Percentiles rank a stretch among this genome's conserved stretches.
Evolutionary conservation across 2,797 vertebrate species (phyloP).

Genomic region (Discoglossus pictus): DNA sequence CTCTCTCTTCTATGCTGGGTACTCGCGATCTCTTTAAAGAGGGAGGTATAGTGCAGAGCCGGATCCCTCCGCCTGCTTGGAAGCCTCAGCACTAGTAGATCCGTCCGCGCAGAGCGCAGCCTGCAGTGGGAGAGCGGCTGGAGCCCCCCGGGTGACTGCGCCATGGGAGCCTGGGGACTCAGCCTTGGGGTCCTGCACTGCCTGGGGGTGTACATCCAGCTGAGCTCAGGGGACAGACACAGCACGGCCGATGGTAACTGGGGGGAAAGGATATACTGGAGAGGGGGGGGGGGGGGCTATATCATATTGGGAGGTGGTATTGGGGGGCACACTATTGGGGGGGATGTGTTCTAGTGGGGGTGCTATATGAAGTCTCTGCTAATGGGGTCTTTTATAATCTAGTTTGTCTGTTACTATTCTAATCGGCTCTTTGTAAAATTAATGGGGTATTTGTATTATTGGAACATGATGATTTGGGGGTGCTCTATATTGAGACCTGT

Average conservation of each 20-base stretch:
- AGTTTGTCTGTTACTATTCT: too few relatives aligned
- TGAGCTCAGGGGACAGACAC: conserved; percentile 29
- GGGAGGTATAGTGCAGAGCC: neutral
- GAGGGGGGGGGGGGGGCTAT: neutral
- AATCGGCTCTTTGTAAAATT: too few relatives aligned
- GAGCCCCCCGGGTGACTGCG: conserved; percentile 45
- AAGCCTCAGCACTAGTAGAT: conserved; percentile 12
- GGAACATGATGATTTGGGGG: too few relatives aligned
- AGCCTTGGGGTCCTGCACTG: conserved; percentile 48
- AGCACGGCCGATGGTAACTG: conserved; percentile 38
- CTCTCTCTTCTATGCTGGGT: too few relatives aligned
- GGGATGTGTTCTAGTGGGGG: too few relatives aligned
- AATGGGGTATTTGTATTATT: too few relatives aligned
- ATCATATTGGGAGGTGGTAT: conserved; percentile 10
- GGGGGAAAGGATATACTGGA: too few relatives aligned
- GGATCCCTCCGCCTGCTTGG: conserved; percentile 33
- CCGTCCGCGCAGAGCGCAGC: conserved; percentile 32
- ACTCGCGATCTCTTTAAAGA: conserved; percentile 25
- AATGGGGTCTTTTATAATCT: too few relatives aligned
- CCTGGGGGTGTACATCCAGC: conserved; percentile 45
- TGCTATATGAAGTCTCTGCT: too few relatives aligned
- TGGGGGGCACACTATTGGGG: too few relatives aligned
- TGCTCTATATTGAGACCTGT: too few relatives aligned
- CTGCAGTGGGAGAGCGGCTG: conserved; percentile 33
- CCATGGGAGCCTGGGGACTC: conserved; percentile 36